These are phyloP conservation scores for Sycobia sp. DNA, from an alignment of 1,140 invertebrate species.

Conservation along the genomic window DNA sequence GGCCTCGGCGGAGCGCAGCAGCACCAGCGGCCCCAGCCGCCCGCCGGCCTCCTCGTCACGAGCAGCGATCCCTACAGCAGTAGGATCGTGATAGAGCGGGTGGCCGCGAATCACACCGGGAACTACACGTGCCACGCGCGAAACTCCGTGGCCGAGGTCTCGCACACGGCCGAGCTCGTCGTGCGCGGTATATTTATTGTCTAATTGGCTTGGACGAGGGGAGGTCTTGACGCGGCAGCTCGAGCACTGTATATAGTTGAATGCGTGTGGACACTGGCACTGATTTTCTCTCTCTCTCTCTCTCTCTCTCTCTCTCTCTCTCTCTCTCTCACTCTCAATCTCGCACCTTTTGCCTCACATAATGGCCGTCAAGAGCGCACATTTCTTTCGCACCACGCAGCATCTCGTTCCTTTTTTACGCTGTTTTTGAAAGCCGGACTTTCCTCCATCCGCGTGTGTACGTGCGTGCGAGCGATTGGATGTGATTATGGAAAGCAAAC, in stretches of 20 bases:
- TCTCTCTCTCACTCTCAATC: not conserved
- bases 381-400: not conserved
- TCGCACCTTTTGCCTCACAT: not conserved
- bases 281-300: not conserved
- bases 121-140: constrained; percentile 89
- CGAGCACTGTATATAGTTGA: not conserved
- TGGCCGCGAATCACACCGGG: constrained; percentile 80
- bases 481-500: too few relatives aligned
- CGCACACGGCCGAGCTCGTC: constrained; percentile 66
- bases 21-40: constrained; percentile 36
- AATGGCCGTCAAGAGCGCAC: too few relatives aligned
- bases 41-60: constrained; percentile 54
- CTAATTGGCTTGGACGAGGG: too few relatives aligned
- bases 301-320: not conserved
- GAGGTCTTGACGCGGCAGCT: too few relatives aligned
- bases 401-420: not conserved
- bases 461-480: too few relatives aligned
- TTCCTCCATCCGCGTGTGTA: too few relatives aligned
- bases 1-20: too few relatives aligned
- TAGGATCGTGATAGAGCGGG: constrained; percentile 85
- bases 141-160: constrained; percentile 79
- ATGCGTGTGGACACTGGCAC: too few relatives aligned
- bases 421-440: not conserved
- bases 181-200: constrained; percentile 79
- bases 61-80: constrained; percentile 85